Evolutionary conservation across 2,888 invertebrate species (phyloP).

Genomic region (Tenodera sinensis): DNA sequence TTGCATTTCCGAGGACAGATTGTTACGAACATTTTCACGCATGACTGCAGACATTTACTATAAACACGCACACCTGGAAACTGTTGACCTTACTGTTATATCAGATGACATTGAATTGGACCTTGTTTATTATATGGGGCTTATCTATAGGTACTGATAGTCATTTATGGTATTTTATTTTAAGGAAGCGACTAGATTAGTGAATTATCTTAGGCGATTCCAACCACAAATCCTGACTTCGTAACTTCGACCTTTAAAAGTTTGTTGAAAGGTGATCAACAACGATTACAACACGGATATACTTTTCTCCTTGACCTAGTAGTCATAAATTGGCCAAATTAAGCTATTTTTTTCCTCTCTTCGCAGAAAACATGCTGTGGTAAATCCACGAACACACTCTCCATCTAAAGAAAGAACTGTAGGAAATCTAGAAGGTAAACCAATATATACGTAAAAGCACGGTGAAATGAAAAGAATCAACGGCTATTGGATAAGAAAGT

Average conservation of each 20-base stretch:
- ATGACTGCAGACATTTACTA: not conserved
- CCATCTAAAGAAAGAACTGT: no score
- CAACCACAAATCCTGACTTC: not conserved
- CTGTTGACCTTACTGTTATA: not conserved
- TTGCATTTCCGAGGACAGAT: not conserved
- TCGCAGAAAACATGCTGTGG: not conserved
- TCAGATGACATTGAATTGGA: not conserved
- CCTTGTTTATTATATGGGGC: not conserved
- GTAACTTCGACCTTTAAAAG: not conserved
- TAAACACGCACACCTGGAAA: not conserved
- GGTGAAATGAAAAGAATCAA: no score
- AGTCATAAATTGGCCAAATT: not conserved
- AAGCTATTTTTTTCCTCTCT: not conserved
- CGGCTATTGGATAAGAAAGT: no score
- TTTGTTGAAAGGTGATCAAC: not conserved
- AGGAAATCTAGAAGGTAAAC: no score
- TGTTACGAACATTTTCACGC: not conserved
- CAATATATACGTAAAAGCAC: no score
- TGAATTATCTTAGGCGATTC: not conserved
- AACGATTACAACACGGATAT: not conserved
- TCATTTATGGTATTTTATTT: not conserved
- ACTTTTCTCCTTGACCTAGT: not conserved
- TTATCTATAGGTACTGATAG: not conserved
- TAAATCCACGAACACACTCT: no score
- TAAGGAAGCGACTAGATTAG: not conserved